Conservation (phyloP, 2,113 vertebrate genomes). For the Tonatia bakeri region DNA sequence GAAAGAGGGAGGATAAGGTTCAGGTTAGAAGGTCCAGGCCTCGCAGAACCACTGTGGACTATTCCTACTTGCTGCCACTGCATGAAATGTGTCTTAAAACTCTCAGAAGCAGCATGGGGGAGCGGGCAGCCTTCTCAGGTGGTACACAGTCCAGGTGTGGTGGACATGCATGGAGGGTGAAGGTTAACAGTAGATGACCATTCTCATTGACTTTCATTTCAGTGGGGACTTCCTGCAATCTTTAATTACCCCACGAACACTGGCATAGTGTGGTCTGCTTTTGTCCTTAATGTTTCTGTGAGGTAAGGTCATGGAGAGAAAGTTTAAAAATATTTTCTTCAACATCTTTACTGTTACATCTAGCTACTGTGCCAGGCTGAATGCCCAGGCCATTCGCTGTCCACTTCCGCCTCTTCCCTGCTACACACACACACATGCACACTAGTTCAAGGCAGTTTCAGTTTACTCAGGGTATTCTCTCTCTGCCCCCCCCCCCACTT, state of each 20-base stretch:
- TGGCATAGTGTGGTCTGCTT: neutral
- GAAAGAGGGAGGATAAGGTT: neutral
- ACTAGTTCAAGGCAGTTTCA: neutral
- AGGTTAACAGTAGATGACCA: neutral
- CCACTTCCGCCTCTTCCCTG: neutral
- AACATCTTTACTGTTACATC: neutral
- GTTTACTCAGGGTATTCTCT: neutral
- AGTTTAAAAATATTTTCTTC: neutral
- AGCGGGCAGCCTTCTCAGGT: neutral
- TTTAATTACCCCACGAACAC: neutral
- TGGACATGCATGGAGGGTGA: neutral
- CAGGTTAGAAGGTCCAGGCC: neutral
- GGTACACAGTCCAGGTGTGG: too few relatives aligned
- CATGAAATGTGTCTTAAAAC: too few relatives aligned
- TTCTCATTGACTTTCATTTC: neutral
- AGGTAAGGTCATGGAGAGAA: neutral
- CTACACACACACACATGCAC: neutral
- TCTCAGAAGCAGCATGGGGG: neutral
- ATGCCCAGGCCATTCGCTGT: too few relatives aligned
- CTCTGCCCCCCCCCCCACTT: too few relatives aligned
- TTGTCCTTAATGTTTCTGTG: neutral
- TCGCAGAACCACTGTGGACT: neutral
- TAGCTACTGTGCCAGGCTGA: neutral
- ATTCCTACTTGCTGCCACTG: too few relatives aligned
- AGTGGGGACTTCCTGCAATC: neutral